Evolutionary conservation across 2,797 vertebrate genomes (phyloP).

Genomic region (Amphiprion clarkii): DNA sequence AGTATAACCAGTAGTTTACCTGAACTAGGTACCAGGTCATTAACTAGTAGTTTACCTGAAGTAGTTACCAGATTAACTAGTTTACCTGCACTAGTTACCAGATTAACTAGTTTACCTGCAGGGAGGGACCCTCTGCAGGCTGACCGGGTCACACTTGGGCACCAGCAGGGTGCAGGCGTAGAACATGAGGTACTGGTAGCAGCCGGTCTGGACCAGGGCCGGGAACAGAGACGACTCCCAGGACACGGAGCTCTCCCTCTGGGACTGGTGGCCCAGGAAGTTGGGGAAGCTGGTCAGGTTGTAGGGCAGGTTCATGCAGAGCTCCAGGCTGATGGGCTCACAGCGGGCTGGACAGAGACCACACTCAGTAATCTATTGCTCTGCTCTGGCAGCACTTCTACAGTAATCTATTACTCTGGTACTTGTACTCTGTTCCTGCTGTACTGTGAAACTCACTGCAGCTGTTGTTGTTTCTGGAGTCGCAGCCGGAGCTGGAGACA

Average conservation of each 20-base stretch:
- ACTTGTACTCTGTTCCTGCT: too few relatives aligned
- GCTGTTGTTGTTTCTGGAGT: conserved; percentile 79
- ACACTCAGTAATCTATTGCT: neutral
- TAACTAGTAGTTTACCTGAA: too few relatives aligned
- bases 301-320: conserved; percentile 96
- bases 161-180: conserved; percentile 96
- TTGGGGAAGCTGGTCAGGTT: conserved; percentile 94
- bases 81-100: too few relatives aligned
- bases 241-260: conserved; percentile 93
- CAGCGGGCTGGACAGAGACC: conserved; percentile 85
- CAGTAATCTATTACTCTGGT: too few relatives aligned
- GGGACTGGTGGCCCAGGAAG: conserved; percentile 93
- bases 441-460: conserved; percentile 86
- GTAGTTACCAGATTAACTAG: too few relatives aligned
- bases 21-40: too few relatives aligned
- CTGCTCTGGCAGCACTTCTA: too few relatives aligned
- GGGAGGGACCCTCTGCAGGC: conserved; percentile 90
- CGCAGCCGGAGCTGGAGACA: conserved; percentile 75
- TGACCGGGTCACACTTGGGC: conserved; percentile 92
- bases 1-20: too few relatives aligned
- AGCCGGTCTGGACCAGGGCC: conserved; percentile 95
- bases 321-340: conserved; percentile 93
- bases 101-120: conserved; percentile 87
- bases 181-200: conserved; percentile 98
- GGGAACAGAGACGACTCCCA: conserved; percentile 97